Base-by-base conservation (phyloP, 2,113 vertebrate genomes). In the Poicephalus meyeri region DNA sequence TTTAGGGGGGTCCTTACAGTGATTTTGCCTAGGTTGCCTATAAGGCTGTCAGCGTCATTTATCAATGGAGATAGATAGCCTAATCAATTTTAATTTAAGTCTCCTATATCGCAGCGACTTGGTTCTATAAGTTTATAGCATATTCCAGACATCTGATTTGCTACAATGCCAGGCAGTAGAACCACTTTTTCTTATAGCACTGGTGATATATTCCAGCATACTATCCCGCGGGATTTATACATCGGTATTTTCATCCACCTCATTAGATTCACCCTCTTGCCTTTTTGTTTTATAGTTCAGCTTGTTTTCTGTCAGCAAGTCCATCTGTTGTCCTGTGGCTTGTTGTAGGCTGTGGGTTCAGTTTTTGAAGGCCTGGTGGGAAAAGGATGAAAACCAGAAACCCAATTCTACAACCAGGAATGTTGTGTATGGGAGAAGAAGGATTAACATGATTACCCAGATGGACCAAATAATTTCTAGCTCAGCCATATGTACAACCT, bases 81-180 rank as follows among this genome's bases (percentile, higher is more conserved):
- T 78, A 90, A 96, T 90, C 58, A 92, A 95, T 96, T 96, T 83
- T 80, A 63, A 94, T 96, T 95, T 95, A 61, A 76, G 72, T 44
- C 52, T 92, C 88, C 37, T 60, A 68, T 88, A 88, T 65, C 52
- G 65, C 50, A 88, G 66, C 69, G 26, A 78, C 69, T 84, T 81
- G 28, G 39, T 79, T 86, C 88, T 55, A 16, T 44, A 69, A 78
- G 71, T 58, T 91, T 81, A 89, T 49, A 82, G 35, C 46, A 31
- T 76, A 53, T 86, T 83, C 39, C 88, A 91, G 88, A 84, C 73
- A 91, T 41, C 70, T 92, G 76, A 92, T 88, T 91, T 95, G 79
- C 79, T 90, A 72, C 56, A 80, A 53, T 26, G 13, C 39, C 93
- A 93, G 60, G 42, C 42, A 86, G 64, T 24, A 82, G 68, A 91